A percentile compares a stretch with the other conserved stretches of the same genome.
Evolutionary conservation across 2,797 vertebrate genomes (phyloP).

Genomic region (Phataginus tricuspis): DNA sequence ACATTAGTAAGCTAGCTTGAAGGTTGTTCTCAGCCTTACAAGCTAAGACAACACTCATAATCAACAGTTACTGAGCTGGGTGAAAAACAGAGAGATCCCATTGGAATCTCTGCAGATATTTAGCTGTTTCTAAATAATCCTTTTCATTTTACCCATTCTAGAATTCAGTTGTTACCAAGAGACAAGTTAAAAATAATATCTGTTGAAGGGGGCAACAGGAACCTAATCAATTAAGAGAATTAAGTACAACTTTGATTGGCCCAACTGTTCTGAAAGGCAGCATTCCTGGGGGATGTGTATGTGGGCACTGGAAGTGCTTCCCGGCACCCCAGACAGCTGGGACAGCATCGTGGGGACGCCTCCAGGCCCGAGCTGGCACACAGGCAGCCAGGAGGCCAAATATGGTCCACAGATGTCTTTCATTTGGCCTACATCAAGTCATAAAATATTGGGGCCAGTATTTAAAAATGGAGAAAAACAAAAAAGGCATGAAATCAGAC

Average conservation of each 20-base stretch:
- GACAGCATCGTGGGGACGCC: background rate
- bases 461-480: background rate
- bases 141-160: background rate
- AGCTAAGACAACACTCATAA: background rate
- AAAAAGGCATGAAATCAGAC: too few species aligned
- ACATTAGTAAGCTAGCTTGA: background rate
- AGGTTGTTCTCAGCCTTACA: background rate
- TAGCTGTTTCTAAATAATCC: background rate
- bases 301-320: background rate
- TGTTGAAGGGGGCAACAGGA: background rate
- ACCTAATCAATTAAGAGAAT: background rate
- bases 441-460: background rate
- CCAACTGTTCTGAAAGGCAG: background rate
- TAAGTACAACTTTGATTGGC: background rate
- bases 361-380: background rate
- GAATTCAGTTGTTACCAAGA: conserved; percentile 2
- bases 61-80: background rate
- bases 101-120: background rate
- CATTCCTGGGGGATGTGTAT: background rate
- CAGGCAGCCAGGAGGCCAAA: background rate
- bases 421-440: background rate
- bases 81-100: background rate
- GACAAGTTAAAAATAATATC: background rate
- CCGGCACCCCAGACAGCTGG: accelerated
- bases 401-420: background rate